These are phyloP conservation scores for Bombus confusus DNA, from an alignment of 1,140 invertebrate genomes.

Conservation along the genomic window DNA sequence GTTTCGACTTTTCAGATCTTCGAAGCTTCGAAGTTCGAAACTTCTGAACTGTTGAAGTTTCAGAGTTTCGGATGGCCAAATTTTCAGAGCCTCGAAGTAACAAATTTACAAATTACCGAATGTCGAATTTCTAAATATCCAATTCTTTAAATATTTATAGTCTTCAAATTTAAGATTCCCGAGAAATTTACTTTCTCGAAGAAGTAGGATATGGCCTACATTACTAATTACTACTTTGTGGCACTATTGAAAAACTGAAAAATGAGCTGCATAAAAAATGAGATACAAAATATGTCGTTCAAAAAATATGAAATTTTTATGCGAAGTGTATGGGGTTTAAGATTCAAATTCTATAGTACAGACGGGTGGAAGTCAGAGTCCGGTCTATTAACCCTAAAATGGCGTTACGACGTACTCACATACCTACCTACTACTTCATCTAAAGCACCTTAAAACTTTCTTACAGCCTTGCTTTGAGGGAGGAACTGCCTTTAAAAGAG, in stretches of 20 bases:
- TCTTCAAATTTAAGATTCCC: not conserved
- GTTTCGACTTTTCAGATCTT: too few relatives aligned
- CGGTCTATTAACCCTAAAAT: constrained; percentile 40
- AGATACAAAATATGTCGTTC: too few relatives aligned
- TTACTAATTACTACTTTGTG: not conserved
- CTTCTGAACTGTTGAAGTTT: not conserved
- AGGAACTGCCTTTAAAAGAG: constrained; percentile 24
- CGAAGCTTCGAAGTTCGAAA: too few relatives aligned
- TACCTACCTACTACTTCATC: constrained; percentile 19
- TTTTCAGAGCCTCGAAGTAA: not conserved
- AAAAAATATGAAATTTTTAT: too few relatives aligned
- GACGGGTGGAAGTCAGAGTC: not conserved
- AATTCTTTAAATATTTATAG: not conserved
- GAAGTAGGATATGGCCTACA: not conserved
- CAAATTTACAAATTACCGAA: not conserved
- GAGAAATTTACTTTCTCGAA: not conserved
- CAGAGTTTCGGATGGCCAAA: not conserved
- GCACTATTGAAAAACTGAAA: too few relatives aligned
- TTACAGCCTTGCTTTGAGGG: constrained; percentile 1
- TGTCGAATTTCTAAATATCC: not conserved
- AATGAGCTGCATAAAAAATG: not conserved
- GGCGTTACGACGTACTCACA: constrained; percentile 30
- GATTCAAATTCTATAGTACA: not conserved
- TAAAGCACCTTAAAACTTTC: constrained; percentile 41
- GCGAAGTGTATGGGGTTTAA: not conserved